Evolutionary conservation across 2,113 vertebrate genomes (phyloP).

Genomic region (Neotoma lepida): DNA sequence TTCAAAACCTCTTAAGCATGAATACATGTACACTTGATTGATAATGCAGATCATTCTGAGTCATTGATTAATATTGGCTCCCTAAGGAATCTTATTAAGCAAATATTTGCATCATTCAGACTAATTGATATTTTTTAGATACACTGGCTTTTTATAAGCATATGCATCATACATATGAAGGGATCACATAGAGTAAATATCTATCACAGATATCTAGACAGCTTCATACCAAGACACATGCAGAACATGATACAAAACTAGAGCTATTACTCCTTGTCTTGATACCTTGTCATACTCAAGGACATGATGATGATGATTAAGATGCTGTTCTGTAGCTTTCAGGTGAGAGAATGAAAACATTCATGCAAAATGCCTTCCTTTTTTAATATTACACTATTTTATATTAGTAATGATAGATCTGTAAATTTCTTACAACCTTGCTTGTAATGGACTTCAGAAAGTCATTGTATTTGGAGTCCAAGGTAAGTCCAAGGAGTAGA

Average conservation of each 20-base stretch:
- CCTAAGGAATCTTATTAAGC: conserved; percentile 51
- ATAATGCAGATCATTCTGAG: conserved; percentile 60
- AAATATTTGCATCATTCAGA: conserved; percentile 71
- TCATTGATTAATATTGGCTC: conserved; percentile 67
- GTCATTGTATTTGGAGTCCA: conserved; percentile 1
- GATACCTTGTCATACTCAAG: background rate
- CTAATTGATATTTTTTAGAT: conserved; percentile 58
- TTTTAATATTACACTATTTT: conserved; percentile 50
- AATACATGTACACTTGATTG: conserved; percentile 28
- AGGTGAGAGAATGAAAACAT: background rate
- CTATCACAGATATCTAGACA: background rate
- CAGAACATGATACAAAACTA: background rate
- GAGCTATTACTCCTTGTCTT: background rate
- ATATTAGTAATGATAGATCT: conserved; percentile 17
- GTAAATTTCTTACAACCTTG: conserved; percentile 15
- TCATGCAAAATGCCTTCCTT: conserved; percentile 4
- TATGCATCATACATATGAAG: background rate
- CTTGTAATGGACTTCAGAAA: conserved; percentile 15
- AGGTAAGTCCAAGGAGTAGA: background rate
- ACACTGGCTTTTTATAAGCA: conserved; percentile 7
- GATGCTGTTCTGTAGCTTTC: background rate
- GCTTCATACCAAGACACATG: background rate
- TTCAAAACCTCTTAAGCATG: background rate
- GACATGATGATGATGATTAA: background rate
- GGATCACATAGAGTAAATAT: background rate